phyloP scores from a whole-genome alignment of 2,888 invertebrate genomes.

The Micropterix aruncella region DNA sequence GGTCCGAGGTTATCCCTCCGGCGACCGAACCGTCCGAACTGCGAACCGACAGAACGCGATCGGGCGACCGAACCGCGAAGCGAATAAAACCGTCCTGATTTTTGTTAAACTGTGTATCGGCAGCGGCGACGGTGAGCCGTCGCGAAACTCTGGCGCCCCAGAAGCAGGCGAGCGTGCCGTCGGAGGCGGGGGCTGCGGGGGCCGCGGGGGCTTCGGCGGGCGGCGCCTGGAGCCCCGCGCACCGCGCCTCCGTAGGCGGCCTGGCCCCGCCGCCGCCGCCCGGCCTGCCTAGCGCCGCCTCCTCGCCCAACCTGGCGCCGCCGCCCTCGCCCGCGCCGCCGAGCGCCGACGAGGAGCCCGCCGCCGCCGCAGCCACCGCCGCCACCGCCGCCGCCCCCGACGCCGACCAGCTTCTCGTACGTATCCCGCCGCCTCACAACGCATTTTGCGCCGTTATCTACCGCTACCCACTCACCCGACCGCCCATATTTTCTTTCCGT shows the following conservation, averaged over 20 bases:
- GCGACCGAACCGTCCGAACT: too few relatives aligned
- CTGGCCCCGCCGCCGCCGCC: constrained; percentile 9
- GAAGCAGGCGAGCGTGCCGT: constrained; percentile 1
- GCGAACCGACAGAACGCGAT: too few relatives aligned
- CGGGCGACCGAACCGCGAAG: too few relatives aligned
- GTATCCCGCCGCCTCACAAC: constrained; percentile 16
- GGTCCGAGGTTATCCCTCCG: too few relatives aligned
- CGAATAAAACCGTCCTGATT: too few relatives aligned
- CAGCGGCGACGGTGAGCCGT: neutral
- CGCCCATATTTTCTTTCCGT: constrained; percentile 9
- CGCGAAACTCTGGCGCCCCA: neutral
- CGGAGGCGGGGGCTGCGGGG: neutral
- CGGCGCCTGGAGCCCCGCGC: constrained; percentile 10
- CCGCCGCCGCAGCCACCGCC: neutral
- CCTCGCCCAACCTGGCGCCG: constrained; percentile 6
- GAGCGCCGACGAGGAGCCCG: neutral
- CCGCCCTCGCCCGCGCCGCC: constrained; percentile 1
- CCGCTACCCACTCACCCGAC: constrained; percentile 8
- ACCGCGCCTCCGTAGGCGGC: constrained; percentile 11
- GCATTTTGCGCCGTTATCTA: constrained; percentile 17
- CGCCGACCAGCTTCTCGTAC: too few relatives aligned
- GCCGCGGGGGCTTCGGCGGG: neutral
- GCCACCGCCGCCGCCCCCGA: too few relatives aligned
- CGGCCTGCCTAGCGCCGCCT: constrained; percentile 6
- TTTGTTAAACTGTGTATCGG: too few relatives aligned